A percentile compares a stretch with the other conserved stretches of the same genome.
Conservation (phyloP, 2,888 invertebrate species). For the Noctuana brunneofusca region DNA sequence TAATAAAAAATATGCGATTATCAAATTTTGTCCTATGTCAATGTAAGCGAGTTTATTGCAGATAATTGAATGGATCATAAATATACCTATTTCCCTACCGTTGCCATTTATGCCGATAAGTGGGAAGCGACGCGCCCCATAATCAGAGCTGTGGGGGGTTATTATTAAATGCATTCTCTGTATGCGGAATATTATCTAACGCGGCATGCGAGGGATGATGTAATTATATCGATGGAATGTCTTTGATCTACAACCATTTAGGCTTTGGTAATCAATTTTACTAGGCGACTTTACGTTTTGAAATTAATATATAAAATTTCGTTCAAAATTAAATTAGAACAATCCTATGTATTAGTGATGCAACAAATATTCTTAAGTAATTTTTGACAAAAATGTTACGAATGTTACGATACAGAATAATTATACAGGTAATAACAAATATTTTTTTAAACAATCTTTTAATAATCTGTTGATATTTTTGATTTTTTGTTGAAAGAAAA, state of each 20-base stretch:
- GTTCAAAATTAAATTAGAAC: no score
- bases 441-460: no score
- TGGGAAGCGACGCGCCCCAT: background rate
- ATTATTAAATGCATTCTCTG: constrained; percentile 24
- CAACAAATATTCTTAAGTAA: no score
- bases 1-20: no score
- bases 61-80: background rate
- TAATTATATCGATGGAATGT: constrained; percentile 25
- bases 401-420: no score
- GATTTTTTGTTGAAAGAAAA: no score
- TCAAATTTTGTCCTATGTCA: no score
- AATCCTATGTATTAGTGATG: no score
- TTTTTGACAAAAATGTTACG: no score
- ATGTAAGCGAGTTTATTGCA: no score
- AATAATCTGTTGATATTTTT: no score
- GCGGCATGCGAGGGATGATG: constrained; percentile 10
- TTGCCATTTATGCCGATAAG: background rate
- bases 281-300: constrained; percentile 9
- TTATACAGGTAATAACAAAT: no score
- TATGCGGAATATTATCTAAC: constrained; percentile 18
- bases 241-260: constrained; percentile 9
- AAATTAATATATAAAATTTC: background rate
- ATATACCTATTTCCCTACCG: background rate
- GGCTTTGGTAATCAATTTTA: constrained; percentile 20
- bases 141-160: constrained; percentile 14